phyloP scores from a whole-genome alignment of 2,113 vertebrate genomes.

The Rynchops niger region DNA sequence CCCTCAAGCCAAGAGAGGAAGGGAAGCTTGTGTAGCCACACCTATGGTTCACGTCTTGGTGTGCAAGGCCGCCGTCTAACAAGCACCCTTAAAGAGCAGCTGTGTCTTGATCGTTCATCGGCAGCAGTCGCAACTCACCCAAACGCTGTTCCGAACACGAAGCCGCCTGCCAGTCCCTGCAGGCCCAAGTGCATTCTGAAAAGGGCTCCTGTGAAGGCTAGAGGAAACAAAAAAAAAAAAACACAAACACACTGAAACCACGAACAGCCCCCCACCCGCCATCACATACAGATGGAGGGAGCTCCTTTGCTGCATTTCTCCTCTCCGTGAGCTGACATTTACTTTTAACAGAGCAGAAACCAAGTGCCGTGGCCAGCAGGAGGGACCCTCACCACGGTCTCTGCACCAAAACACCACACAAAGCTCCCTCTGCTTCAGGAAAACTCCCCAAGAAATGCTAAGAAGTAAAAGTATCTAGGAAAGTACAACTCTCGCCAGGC shows the following conservation, averaged over 20 bases:
- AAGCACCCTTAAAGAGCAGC: neutral
- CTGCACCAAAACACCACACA: neutral
- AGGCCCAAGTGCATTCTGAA: constrained; percentile 88
- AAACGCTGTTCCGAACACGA: constrained; percentile 78
- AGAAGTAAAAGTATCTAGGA: neutral
- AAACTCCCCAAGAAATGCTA: neutral
- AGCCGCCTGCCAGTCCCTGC: constrained; percentile 79
- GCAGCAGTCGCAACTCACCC: constrained; percentile 77
- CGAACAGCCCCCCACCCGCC: neutral
- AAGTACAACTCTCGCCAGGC: neutral
- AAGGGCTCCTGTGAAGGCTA: constrained; percentile 86
- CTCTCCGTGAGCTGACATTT: neutral
- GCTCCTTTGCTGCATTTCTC: neutral
- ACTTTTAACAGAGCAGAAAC: neutral
- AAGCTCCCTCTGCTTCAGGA: neutral
- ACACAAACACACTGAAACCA: neutral
- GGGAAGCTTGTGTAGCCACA: neutral
- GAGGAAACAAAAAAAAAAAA: neutral
- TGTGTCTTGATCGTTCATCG: rapidly evolving
- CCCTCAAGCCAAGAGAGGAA: neutral
- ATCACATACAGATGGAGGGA: neutral
- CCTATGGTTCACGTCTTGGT: neutral
- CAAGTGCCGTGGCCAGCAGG: neutral
- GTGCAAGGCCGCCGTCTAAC: neutral
- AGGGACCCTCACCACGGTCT: neutral